Evolutionary conservation across 2,113 vertebrate species (phyloP), one percentile per base, ranked within the genome.

Genomic region (Choloepus hoffmanni): DNA sequence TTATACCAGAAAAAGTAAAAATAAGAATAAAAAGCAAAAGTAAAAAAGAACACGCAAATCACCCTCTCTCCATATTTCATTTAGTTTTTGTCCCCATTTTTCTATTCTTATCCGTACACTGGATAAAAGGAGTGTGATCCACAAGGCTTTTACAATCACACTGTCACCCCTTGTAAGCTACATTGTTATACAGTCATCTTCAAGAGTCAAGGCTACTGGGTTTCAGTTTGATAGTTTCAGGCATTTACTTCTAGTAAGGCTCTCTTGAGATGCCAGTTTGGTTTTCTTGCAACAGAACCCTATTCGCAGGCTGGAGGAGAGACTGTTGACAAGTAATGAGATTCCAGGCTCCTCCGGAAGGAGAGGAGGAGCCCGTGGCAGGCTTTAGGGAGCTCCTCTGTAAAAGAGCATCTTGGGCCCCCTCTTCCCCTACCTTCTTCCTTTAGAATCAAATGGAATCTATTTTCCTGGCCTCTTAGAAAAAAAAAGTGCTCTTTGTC

Each of bases 381-480:
- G 62, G 68, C 67, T 89, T 48, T 10, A 16, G 74, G 6, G 26
- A 6, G 30, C 36, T 72, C n/a, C 15, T 87, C 48, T 26, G 40
- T 79, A 67, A 48, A 63, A n/a, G 53, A 50, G 9, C 68, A 83
- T 7, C 23, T 4, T 10, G 13, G 53, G 6, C 16, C 12, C 30
- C 18, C 3, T 1, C 3, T 7, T 36, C 5, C 33, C 5, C 68
- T 30, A 26, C 30, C 14, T 19, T 67, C 60, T 36, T 18, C 6
- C 14, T 48, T 40, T 65, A 33, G 18, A 87, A 90, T 53, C 87
- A 83, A 60, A 67, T 70, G 60, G 33, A 68, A 53, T 83, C 18
- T 67, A 82, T 81, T 67, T 89, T 92, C 53, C 63, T 87, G 90
- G 67, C 8, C 91, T 92, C n/a, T 48, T 68, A 50, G 78, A 58